Base-by-base conservation (phyloP, 2,113 vertebrate genomes). In the Caranx ignobilis region DNA sequence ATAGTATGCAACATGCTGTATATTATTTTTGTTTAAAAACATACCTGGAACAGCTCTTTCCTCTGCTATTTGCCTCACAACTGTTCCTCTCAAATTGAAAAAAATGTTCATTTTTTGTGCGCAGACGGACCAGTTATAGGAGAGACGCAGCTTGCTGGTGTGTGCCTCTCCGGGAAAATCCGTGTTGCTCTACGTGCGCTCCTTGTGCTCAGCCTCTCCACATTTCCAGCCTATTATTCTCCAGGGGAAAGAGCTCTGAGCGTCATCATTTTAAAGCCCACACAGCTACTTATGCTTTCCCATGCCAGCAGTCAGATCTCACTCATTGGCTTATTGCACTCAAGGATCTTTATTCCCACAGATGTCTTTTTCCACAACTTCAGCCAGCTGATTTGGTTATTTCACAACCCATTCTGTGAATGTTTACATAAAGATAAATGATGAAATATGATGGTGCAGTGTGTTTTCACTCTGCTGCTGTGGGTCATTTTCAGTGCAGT, bases 261-360 rank as follows among this genome's bases (percentile, higher is more conserved):
- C 91, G 86, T 93, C 91, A 92, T 92, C 91, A 35, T 76, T 85
- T 87, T 67, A 83, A 88, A 90, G 85, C 88, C 92, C 91, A 92
- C 92, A 92, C 92, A 91, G 71, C 75, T 82, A 84, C 87, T 90
- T 80, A 63, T 79, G 83, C 82, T 81, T 85, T 92, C 79, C 83
- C 87, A 90, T 88, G 91, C 77, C 86, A 78, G 71, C 82, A 76
- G 85, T 75, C 82, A 71, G 21, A 76, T 71, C 32, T 86, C 84
- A 61, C 71, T 89, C 81, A 63, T 52, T 77, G 47, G 18, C 75
- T 64, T 63, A 45, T 90, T 66, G 87, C 72, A 1, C 70, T 8
- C 34, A 52, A 13, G 13, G 19, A 77, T 83, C 83, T 72, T 5
- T 26, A 72, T 91, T 92, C 81, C 83, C 87, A 86, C 84, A 80